A percentile compares a stretch with the other conserved stretches of the same genome.
Conservation (phyloP, 2,113 vertebrate species). For the Melierax canorus region DNA sequence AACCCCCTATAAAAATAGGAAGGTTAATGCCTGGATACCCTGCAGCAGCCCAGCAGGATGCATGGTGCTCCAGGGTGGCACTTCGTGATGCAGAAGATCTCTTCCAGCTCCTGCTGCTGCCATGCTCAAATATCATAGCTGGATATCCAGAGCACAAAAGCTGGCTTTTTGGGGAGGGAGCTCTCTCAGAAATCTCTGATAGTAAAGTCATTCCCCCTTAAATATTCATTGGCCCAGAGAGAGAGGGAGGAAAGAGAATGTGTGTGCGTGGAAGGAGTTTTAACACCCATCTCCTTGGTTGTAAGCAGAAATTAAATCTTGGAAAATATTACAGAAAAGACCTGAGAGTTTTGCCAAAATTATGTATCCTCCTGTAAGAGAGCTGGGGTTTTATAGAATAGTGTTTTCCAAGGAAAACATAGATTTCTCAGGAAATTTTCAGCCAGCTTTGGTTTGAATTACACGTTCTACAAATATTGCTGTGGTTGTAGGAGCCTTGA, state of each 20-base stretch:
- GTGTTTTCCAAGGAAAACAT: background rate
- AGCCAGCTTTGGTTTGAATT: background rate
- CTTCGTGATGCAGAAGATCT: background rate
- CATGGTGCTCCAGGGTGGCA: background rate
- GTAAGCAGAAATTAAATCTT: background rate
- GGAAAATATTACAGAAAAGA: background rate
- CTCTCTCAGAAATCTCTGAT: background rate
- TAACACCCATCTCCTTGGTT: background rate
- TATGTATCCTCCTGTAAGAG: background rate
- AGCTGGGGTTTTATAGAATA: fast-evolving
- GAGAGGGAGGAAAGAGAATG: background rate
- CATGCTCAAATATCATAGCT: fast-evolving
- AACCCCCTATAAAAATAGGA: background rate
- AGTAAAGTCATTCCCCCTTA: background rate
- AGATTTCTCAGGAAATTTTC: background rate
- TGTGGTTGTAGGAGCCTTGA: background rate
- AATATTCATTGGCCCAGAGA: background rate
- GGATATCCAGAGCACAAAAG: background rate
- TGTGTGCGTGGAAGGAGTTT: background rate
- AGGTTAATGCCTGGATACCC: background rate
- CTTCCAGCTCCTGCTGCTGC: background rate
- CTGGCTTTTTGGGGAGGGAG: background rate
- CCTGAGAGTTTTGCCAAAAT: background rate
- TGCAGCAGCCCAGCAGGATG: background rate
- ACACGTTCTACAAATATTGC: fast-evolving